Base-by-base conservation (phyloP, 2,797 vertebrate genomes). In the Decapterus maruadsi region DNA sequence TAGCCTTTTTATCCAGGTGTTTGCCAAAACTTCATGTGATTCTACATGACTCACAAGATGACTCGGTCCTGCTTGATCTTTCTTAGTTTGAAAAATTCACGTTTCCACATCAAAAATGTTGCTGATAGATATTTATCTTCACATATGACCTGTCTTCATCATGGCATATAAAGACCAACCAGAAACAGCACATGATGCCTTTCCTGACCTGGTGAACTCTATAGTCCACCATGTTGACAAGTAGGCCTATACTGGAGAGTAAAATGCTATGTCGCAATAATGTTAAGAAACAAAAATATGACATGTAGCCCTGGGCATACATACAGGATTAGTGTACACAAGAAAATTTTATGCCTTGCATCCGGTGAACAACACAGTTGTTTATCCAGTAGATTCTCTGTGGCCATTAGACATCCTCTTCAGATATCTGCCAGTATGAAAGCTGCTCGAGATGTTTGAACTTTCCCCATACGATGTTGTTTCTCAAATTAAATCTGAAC, bases 41-140 rank as follows among this genome's bases (percentile, higher is more conserved):
- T 26, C 19, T 51, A 4, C 6, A 4, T n/a, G 6, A 57, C 63
- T 62, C n/a, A 14, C 20, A 51, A 51, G 50, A 53, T 51, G 5
- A 38, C n/a, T 14, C 42, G 19, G 17, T 38, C 7, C 42, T 6
- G 3, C 48, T 26, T 5, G 34, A 16, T 12, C 38, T 22, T n/a
- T 65, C 20, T 58, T 11, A 10, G 19, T 20, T 51, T 22, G n/a
- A 11, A 20, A 20, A 45, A 46, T 11, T 19, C 6, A 13, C 1
- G 17, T 62, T 61, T 77, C 13, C 46, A 48, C n/a, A 55, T 8
- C n/a, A 58, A 8, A 75, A 71, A 67, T 55, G n/a, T 46, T 29
- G 34, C 48, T 57, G 46, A 57, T 40, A 64, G 57, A 20, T 46
- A 72, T 78, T 72, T 78, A 69, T 45, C 50, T 14, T 72, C 29